Conservation (phyloP, 2,797 vertebrate species). For the Holocentrus rufus region DNA sequence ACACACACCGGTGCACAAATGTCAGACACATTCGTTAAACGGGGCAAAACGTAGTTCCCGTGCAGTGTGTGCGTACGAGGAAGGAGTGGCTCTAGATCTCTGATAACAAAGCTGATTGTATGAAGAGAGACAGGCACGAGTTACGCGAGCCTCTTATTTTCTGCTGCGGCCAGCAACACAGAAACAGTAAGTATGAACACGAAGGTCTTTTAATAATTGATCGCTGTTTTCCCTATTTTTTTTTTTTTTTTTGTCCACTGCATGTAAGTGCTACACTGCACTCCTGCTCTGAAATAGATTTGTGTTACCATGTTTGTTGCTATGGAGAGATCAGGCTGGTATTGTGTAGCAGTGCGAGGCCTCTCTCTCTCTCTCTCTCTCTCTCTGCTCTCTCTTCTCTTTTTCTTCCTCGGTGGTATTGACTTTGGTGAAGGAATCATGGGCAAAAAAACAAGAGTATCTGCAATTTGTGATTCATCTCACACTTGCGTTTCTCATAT, state of each 20-base stretch:
- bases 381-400: background rate
- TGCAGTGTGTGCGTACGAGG: slow-evolving; percentile 52
- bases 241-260: slow-evolving; percentile 38
- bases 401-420: slow-evolving; percentile 10
- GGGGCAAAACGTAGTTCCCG: slow-evolving; percentile 63
- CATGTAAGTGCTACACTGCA: slow-evolving; percentile 67
- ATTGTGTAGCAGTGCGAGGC: slow-evolving; percentile 57
- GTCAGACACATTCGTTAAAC: slow-evolving; percentile 53
- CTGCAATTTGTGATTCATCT: slow-evolving; percentile 50
- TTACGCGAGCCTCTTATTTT: slow-evolving; percentile 50
- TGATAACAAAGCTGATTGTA: slow-evolving; percentile 54
- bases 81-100: slow-evolving; percentile 54
- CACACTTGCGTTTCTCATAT: slow-evolving; percentile 11
- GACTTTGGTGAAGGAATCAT: slow-evolving; percentile 65
- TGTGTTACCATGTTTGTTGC: slow-evolving; percentile 79
- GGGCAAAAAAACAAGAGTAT: slow-evolving; percentile 52
- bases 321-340: slow-evolving; percentile 73
- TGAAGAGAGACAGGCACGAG: slow-evolving; percentile 36
- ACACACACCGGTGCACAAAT: slow-evolving; percentile 69
- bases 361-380: slow-evolving; percentile 32
- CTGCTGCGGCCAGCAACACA: slow-evolving; percentile 53
- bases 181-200: slow-evolving; percentile 70
- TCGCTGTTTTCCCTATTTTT: slow-evolving; percentile 64
- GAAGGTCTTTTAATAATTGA: slow-evolving; percentile 75
- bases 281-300: slow-evolving; percentile 75